Evolutionary conservation across 2,113 vertebrate species (phyloP).

Genomic region (Notiomystis cincta): DNA sequence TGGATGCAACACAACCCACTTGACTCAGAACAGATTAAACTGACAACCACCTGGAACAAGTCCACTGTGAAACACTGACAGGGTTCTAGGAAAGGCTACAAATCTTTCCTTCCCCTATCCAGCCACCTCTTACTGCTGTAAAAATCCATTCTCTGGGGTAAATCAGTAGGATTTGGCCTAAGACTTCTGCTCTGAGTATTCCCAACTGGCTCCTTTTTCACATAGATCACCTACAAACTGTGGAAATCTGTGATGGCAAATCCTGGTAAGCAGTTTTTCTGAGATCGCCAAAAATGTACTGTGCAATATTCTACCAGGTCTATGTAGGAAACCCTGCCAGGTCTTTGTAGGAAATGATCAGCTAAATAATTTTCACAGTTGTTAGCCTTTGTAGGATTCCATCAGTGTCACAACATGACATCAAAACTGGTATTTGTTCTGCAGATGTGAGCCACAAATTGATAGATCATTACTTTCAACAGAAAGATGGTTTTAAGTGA

Average conservation of each 20-base stretch:
- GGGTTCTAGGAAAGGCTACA: not conserved
- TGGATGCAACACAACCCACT: not conserved
- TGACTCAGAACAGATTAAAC: not conserved
- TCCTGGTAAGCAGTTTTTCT: not conserved
- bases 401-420: rapidly evolving
- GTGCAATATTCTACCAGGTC: not conserved
- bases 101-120: not conserved
- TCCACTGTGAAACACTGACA: not conserved
- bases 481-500: not conserved
- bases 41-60: not conserved
- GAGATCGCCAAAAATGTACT: not conserved
- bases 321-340: not conserved
- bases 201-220: not conserved
- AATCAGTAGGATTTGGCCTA: not conserved
- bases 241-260: not conserved
- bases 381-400: not conserved
- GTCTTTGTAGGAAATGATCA: not conserved
- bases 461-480: not conserved
- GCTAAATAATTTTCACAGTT: not conserved
- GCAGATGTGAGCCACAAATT: not conserved
- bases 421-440: not conserved
- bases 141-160: not conserved
- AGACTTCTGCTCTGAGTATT: not conserved
- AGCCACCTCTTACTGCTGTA: not conserved
- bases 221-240: not conserved